A percentile compares a stretch with the other conserved stretches of the same genome.
These are phyloP conservation scores for Atta cephalotes DNA, from an alignment of 1,140 invertebrate species.

Conservation along the genomic window DNA sequence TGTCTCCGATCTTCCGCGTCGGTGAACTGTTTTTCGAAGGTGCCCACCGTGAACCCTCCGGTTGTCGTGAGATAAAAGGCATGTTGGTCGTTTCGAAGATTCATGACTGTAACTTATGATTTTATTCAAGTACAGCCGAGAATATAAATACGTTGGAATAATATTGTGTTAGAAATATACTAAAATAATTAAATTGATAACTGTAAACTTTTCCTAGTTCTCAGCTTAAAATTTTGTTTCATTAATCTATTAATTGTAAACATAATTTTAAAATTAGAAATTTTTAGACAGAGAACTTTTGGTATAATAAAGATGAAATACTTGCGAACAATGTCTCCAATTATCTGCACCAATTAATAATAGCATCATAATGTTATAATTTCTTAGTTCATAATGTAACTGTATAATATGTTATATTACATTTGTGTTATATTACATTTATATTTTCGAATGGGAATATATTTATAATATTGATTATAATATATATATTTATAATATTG, in stretches of 20 bases:
- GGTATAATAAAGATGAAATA: neutral
- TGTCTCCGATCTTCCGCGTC: constrained; percentile 67
- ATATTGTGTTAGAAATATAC: neutral
- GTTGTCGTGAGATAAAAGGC: constrained; percentile 53
- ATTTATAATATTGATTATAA: no score
- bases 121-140: neutral
- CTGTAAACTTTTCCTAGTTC: neutral
- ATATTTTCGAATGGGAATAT: no score
- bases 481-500: no score
- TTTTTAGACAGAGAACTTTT: neutral
- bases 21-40: constrained; percentile 59
- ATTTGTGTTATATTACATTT: no score
- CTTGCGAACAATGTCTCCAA: no score
- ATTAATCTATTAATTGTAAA: neutral
- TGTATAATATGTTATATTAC: no score
- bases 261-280: neutral
- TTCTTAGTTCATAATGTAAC: no score
- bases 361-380: no score
- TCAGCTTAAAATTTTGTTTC: neutral
- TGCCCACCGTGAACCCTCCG: constrained; percentile 9
- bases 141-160: constrained; percentile 27
- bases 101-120: constrained; percentile 46
- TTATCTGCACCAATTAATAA: no score
- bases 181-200: neutral
- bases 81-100: constrained; percentile 43